Evolutionary conservation across 1,140 invertebrate genomes (phyloP).

Genomic region (Ips nitidus): DNA sequence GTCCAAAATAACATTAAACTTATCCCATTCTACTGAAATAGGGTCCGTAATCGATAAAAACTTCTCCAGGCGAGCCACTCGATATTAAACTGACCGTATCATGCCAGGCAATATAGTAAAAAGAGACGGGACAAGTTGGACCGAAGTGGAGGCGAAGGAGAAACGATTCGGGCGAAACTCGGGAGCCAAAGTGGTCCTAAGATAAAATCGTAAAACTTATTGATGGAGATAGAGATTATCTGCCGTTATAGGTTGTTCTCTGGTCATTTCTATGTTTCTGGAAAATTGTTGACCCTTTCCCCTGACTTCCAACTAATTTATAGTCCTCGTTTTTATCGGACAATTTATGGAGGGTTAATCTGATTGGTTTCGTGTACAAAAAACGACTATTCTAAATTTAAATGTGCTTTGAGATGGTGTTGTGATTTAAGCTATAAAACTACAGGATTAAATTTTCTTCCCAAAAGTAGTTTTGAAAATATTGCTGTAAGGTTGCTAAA

Average conservation of each 20-base stretch:
- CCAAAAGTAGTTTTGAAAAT: neutral
- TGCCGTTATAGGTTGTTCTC: conserved; percentile 50
- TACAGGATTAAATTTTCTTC: neutral
- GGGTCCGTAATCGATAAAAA: conserved; percentile 40
- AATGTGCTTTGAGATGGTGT: neutral
- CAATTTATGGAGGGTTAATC: conserved; percentile 20
- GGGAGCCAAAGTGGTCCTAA: conserved; percentile 43
- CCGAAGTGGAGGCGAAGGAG: neutral
- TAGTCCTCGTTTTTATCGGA: conserved; percentile 19
- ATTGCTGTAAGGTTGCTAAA: too few species aligned
- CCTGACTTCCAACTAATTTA: conserved; percentile 38
- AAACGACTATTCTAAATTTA: neutral
- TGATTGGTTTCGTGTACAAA: neutral
- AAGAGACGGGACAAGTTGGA: conserved; percentile 2
- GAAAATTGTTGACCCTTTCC: conserved; percentile 47
- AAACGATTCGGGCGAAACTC: conserved; percentile 16
- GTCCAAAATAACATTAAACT: neutral
- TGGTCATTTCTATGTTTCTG: conserved; percentile 50
- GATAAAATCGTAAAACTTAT: conserved; percentile 51
- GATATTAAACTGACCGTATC: conserved; percentile 49
- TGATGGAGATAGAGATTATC: conserved; percentile 49
- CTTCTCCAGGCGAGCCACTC: conserved; percentile 40
- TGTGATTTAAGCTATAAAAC: too few species aligned
- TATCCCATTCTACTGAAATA: conserved; percentile 15
- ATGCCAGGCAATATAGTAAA: conserved; percentile 30